Evolutionary conservation across 2,797 vertebrate genomes (phyloP).

Genomic region (Discoglossus pictus): DNA sequence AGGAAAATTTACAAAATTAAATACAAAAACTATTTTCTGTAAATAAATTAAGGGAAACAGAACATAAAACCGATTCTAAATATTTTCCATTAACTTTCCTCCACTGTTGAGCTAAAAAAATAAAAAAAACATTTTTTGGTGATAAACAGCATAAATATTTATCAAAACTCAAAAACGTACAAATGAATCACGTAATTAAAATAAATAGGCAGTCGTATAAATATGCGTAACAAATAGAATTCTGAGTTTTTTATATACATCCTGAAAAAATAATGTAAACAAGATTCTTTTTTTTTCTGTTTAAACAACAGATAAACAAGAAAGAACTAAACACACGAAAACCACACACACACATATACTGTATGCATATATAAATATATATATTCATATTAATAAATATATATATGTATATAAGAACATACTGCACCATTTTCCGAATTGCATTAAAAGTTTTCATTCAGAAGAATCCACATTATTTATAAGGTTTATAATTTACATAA

Average conservation of each 20-base stretch:
- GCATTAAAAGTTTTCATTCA: constrained; percentile 31
- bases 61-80: background rate
- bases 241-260: constrained; percentile 46
- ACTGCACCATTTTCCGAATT: constrained; percentile 34
- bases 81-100: constrained; percentile 13
- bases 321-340: constrained; percentile 37
- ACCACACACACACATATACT: constrained; percentile 39
- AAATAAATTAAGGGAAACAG: constrained; percentile 6
- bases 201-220: constrained; percentile 48
- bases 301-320: constrained; percentile 40
- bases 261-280: constrained; percentile 51
- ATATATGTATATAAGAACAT: constrained; percentile 30
- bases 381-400: background rate
- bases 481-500: constrained; percentile 5
- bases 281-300: constrained; percentile 44
- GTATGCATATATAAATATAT: constrained; percentile 22
- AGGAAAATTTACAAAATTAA: background rate
- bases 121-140: constrained; percentile 35
- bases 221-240: constrained; percentile 49
- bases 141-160: constrained; percentile 43
- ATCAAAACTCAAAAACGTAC: constrained; percentile 45
- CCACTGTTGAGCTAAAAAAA: constrained; percentile 5
- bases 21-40: background rate
- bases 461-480: background rate
- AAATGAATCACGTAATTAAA: constrained; percentile 44